Conservation (phyloP, 2,797 vertebrate species). For the Columba guinea region DNA sequence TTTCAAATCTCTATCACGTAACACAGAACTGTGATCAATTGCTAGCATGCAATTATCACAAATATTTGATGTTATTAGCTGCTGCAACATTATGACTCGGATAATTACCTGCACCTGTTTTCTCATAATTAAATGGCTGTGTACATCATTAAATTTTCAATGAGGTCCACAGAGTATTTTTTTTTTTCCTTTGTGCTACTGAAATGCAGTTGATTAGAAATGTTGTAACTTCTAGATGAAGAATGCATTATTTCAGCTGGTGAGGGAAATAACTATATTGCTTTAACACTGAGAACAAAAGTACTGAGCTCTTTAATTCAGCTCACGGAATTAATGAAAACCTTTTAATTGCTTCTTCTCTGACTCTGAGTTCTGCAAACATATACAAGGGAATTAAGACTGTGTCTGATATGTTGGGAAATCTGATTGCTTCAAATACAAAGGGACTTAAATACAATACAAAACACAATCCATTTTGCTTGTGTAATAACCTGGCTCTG, state of each 20-base stretch:
- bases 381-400: background rate
- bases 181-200: background rate
- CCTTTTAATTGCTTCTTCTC: constrained; percentile 31
- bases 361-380: background rate
- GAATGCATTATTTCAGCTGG: constrained; percentile 12
- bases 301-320: constrained; percentile 19
- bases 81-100: constrained; percentile 46
- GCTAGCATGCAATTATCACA: constrained; percentile 39
- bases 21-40: constrained; percentile 12
- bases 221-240: constrained; percentile 33
- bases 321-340: constrained; percentile 21
- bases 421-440: background rate
- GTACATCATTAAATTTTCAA: constrained; percentile 46
- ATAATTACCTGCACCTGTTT: constrained; percentile 63
- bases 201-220: constrained; percentile 44
- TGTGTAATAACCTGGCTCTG: background rate
- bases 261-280: constrained; percentile 21
- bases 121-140: constrained; percentile 43
- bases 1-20: background rate
- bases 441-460: background rate
- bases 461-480: background rate
- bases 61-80: constrained; percentile 63
- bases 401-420: background rate
- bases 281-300: background rate
- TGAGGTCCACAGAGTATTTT: constrained; percentile 26